Conservation (phyloP, 2,113 vertebrate genomes). For the Erpornis zantholeuca region DNA sequence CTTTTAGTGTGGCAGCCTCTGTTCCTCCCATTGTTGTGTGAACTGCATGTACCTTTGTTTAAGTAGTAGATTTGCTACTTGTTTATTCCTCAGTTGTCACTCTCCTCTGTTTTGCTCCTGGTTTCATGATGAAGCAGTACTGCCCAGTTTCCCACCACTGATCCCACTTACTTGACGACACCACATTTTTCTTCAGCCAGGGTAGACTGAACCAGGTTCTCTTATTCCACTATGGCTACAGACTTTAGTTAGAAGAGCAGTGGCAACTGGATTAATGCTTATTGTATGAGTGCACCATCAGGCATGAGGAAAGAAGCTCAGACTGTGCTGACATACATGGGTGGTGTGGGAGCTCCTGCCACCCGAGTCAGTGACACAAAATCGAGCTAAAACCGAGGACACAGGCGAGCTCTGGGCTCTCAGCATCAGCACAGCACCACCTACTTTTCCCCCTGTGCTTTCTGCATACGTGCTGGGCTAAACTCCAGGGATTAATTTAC, state of each 20-base stretch:
- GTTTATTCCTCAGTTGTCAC: not conserved
- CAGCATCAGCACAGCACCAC: not conserved
- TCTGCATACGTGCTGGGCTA: not conserved
- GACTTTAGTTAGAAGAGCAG: not conserved
- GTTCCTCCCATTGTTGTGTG: not conserved
- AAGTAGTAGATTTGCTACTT: not conserved
- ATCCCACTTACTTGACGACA: not conserved
- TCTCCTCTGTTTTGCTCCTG: not conserved
- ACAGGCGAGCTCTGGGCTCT: not conserved
- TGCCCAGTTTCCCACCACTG: not conserved
- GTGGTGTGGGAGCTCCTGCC: not conserved
- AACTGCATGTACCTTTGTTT: not conserved
- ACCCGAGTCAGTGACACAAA: not conserved
- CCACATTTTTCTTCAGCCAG: not conserved
- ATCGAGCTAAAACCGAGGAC: not conserved
- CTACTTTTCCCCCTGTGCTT: not conserved
- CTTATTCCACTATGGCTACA: not conserved
- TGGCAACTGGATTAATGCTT: not conserved
- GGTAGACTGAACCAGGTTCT: not conserved
- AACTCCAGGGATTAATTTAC: constrained; percentile 43
- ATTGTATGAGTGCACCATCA: not conserved
- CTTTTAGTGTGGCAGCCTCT: not conserved
- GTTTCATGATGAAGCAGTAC: not conserved
- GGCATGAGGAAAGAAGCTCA: not conserved
- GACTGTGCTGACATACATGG: not conserved